A percentile compares a stretch with the other conserved stretches of the same genome.
phyloP scores from a whole-genome alignment of 2,888 invertebrate genomes.

The Chrysina gloriosa region DNA sequence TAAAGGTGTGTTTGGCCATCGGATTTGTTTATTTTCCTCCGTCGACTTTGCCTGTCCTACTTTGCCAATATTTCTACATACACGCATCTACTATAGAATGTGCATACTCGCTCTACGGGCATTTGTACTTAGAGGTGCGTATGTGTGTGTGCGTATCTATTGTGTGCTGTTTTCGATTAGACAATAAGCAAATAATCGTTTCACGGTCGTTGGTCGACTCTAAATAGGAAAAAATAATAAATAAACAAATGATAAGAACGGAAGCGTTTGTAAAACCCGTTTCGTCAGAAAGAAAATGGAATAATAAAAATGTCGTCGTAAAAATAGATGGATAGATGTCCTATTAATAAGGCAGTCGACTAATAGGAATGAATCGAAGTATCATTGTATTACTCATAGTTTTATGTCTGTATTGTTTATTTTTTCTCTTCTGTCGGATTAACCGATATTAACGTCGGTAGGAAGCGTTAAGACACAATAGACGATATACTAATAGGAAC shows the following conservation, averaged over 20 bases:
- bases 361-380: no score
- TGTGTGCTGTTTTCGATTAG: not conserved
- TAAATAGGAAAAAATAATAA: conserved; percentile 2
- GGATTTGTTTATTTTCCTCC: conserved; percentile 1
- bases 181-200: not conserved
- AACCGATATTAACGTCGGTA: no score
- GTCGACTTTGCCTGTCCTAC: conserved; percentile 4
- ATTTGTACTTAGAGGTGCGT: no score
- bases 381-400: no score
- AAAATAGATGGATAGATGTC: not conserved
- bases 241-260: not conserved
- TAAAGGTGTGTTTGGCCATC: not conserved
- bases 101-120: no score
- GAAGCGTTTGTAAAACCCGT: not conserved
- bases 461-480: no score
- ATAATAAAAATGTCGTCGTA: not conserved
- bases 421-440: no score
- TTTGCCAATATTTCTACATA: conserved; percentile 1
- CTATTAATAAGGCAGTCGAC: not conserved
- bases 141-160: not conserved
- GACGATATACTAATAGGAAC: no score
- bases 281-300: not conserved
- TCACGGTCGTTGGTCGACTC: not conserved
- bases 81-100: not conserved
- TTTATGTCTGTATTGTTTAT: no score